Percentiles rank a stretch among this genome's conserved stretches.
phyloP scores from a whole-genome alignment of 2,797 vertebrate genomes.

The Nyctalus aviator region DNA sequence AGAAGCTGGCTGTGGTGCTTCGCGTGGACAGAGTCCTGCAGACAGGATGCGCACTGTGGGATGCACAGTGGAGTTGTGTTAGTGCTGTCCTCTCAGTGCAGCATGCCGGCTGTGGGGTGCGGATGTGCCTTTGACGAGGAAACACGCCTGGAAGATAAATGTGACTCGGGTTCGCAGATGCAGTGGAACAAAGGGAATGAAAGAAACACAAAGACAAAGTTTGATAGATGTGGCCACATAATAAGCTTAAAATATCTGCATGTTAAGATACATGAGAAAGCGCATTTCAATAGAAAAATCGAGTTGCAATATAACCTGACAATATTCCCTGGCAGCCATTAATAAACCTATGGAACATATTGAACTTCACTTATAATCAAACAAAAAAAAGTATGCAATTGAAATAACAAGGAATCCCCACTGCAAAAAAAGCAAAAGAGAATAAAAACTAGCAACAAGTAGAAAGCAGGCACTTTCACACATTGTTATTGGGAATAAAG shows the following conservation, averaged over 20 bases:
- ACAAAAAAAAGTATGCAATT: neutral
- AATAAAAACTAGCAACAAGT: neutral
- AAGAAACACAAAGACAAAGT: neutral
- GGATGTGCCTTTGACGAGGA: neutral
- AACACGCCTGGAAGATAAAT: neutral
- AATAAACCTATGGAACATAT: neutral
- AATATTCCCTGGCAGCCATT: neutral
- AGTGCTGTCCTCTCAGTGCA: accelerated
- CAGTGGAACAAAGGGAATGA: neutral
- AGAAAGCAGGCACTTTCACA: neutral
- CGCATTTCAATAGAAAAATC: neutral
- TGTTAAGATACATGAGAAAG: neutral
- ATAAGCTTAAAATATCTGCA: neutral
- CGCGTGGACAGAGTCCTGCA: neutral
- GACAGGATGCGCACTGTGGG: accelerated
- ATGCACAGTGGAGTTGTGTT: accelerated
- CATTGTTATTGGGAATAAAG: neutral
- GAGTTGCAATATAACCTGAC: neutral
- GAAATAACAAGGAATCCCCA: neutral
- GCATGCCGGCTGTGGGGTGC: accelerated
- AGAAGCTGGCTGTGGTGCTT: neutral
- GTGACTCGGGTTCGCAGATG: neutral
- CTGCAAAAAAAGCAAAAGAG: neutral
- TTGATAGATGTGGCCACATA: neutral
- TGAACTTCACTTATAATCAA: constrained; percentile 10